phyloP scores from a whole-genome alignment of 2,888 invertebrate species.

The Acanthosepion pharaonis region DNA sequence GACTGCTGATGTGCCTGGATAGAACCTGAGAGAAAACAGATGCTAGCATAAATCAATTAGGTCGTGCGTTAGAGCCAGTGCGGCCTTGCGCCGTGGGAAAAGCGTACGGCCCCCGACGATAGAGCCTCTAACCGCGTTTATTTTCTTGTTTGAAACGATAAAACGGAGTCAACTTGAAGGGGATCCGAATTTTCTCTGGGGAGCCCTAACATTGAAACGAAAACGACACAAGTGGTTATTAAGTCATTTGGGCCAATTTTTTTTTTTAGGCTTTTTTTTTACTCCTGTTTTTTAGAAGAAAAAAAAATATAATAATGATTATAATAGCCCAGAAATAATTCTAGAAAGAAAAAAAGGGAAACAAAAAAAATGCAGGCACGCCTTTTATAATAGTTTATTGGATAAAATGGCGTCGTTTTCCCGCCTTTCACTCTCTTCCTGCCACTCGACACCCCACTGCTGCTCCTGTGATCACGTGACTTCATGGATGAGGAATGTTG shows the following conservation, averaged over 20 bases:
- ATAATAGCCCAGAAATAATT: not conserved
- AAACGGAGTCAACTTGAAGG: not conserved
- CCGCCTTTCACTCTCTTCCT: not conserved
- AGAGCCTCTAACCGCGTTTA: conserved; percentile 9
- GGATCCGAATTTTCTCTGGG: not conserved
- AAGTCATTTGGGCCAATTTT: not conserved
- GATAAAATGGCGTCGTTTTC: not conserved
- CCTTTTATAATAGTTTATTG: conserved; percentile 33
- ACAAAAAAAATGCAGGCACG: not conserved
- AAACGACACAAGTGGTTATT: conserved; percentile 33
- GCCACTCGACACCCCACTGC: not conserved
- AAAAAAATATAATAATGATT: not conserved
- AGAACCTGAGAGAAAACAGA: conserved; percentile 10
- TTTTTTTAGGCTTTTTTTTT: not conserved
- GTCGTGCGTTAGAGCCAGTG: not conserved
- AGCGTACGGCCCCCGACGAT: not conserved
- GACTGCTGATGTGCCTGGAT: not conserved
- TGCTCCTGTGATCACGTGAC: not conserved
- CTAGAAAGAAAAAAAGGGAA: not conserved
- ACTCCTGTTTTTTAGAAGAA: not conserved
- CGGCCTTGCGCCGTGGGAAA: not conserved
- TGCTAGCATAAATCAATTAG: not conserved
- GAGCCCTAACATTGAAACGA: not conserved
- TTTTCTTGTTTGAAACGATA: conserved; percentile 20
- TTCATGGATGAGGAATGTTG: too few relatives aligned